These are phyloP conservation scores for Danio jaintianensis DNA, from an alignment of 2,797 vertebrate species.

Conservation along the genomic window DNA sequence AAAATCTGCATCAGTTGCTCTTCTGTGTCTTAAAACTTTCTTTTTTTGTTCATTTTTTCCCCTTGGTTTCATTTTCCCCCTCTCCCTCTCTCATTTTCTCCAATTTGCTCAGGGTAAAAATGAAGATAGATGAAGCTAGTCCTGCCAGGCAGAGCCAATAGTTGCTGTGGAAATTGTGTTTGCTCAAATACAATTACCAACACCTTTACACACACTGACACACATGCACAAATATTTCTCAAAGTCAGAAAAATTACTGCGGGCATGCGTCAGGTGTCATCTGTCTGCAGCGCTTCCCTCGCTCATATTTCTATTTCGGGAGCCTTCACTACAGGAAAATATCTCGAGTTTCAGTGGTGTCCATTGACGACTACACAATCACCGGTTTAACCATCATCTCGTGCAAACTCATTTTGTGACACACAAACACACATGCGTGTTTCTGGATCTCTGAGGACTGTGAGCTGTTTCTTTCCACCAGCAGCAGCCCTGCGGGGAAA, in stretches of 20 bases:
- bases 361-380: background rate
- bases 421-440: background rate
- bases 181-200: slow-evolving; percentile 42
- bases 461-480: slow-evolving; percentile 63
- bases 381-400: background rate
- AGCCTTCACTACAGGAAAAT: background rate
- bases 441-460: slow-evolving; percentile 41
- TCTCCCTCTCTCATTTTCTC: slow-evolving; percentile 18
- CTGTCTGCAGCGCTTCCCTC: background rate
- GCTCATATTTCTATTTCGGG: background rate
- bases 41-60: background rate
- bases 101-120: slow-evolving; percentile 44
- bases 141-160: slow-evolving; percentile 46
- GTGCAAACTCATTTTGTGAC: background rate
- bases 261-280: background rate
- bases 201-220: slow-evolving; percentile 41
- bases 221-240: slow-evolving; percentile 33
- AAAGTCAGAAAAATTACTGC: slow-evolving; percentile 27
- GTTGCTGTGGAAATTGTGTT: slow-evolving; percentile 49
- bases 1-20: background rate
- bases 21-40: background rate
- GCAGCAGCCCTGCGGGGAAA: slow-evolving; percentile 46
- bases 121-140: slow-evolving; percentile 50
- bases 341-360: background rate
- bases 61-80: slow-evolving; percentile 5